These are phyloP conservation scores for Eublepharis macularius DNA, from an alignment of 2,113 vertebrate species.

Conservation along the genomic window DNA sequence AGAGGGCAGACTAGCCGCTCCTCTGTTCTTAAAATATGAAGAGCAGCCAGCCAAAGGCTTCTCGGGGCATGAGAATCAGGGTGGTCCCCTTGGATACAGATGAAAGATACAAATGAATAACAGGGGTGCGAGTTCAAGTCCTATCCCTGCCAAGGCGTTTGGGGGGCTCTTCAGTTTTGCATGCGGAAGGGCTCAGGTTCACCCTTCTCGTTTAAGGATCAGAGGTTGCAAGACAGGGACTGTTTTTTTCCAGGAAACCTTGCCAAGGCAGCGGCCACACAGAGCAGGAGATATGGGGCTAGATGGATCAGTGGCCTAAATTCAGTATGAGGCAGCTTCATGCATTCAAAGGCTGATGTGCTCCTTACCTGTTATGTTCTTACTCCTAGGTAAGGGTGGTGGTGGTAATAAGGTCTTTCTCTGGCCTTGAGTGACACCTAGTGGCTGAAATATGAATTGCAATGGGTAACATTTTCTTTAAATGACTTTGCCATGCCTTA, in stretches of 20 bases:
- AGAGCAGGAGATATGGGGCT: neutral
- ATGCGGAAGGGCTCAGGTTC: neutral
- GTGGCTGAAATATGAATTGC: slow-evolving; percentile 47
- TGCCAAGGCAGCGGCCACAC: neutral
- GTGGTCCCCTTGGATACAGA: too few species aligned
- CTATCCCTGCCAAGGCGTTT: neutral
- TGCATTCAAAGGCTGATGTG: neutral
- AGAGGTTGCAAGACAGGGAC: neutral
- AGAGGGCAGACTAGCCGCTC: too few species aligned
- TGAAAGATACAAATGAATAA: neutral
- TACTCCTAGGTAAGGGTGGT: neutral
- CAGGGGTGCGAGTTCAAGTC: neutral
- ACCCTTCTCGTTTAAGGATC: neutral
- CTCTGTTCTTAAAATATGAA: neutral
- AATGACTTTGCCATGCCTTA: too few species aligned
- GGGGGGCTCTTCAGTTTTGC: neutral
- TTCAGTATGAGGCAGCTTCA: neutral
- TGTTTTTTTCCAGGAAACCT: neutral
- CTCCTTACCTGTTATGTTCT: neutral
- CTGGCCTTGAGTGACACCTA: slow-evolving; percentile 68
- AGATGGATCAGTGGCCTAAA: neutral
- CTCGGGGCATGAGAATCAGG: neutral
- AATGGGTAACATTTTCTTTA: neutral
- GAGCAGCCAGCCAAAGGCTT: neutral
- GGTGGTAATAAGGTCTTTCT: neutral